These are phyloP conservation scores for Dolichallabes microphthalmus DNA, from an alignment of 2,113 vertebrate genomes.

Conservation along the genomic window DNA sequence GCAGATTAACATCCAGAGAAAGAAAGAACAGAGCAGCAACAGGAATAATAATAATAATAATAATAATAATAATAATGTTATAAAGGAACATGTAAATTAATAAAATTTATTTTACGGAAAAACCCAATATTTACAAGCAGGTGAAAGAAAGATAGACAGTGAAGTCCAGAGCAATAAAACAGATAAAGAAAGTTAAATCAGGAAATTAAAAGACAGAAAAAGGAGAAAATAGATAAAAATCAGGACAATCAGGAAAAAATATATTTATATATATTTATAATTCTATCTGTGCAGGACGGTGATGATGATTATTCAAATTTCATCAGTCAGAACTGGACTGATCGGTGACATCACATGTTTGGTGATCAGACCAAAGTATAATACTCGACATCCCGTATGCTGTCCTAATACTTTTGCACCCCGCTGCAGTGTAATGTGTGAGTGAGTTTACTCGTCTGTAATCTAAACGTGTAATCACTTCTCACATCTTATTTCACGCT, in stretches of 20 bases:
- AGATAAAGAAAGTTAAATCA: neutral
- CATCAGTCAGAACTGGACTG: too few species aligned
- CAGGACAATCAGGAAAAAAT: too few species aligned
- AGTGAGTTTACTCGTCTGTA: constrained; percentile 2
- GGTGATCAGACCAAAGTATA: too few species aligned
- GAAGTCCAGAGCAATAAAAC: neutral
- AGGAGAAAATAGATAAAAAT: too few species aligned
- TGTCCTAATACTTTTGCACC: too few species aligned
- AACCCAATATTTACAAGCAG: neutral
- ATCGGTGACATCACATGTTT: too few species aligned
- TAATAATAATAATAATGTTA: neutral
- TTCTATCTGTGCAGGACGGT: neutral
- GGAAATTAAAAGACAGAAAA: neutral
- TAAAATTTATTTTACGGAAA: neutral
- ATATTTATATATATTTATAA: neutral
- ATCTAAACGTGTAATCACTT: neutral
- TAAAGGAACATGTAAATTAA: neutral
- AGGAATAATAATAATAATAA: neutral
- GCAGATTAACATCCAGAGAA: neutral
- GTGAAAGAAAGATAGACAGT: neutral
- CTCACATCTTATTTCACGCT: neutral
- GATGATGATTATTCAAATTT: neutral
- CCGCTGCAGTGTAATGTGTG: too few species aligned
- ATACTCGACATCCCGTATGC: too few species aligned
- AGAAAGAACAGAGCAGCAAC: neutral